Conservation (phyloP, 2,113 vertebrate genomes). For the Oreotragus oreotragus region DNA sequence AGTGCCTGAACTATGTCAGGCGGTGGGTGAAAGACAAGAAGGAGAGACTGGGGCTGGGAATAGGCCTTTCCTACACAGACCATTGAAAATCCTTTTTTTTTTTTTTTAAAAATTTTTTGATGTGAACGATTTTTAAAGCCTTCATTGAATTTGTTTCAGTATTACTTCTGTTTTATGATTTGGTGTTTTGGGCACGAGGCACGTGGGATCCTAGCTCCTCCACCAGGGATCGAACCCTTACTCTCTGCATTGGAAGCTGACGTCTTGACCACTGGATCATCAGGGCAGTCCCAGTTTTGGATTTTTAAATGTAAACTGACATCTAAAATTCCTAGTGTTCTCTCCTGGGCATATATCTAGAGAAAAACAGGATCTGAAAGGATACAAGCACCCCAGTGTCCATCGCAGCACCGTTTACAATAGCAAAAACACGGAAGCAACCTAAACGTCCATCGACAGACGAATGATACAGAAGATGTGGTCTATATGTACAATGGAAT, state of each 20-base stretch:
- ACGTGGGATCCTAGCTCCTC: background rate
- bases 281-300: background rate
- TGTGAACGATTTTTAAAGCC: background rate
- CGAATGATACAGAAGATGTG: accelerated
- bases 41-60: background rate
- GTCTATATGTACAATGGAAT: accelerated
- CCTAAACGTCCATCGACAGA: background rate
- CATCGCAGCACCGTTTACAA: background rate
- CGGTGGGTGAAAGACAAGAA: background rate
- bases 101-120: background rate
- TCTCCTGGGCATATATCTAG: background rate
- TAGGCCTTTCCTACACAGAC: background rate
- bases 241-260: background rate
- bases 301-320: background rate
- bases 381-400: background rate
- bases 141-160: background rate
- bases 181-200: background rate
- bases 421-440: background rate
- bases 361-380: background rate
- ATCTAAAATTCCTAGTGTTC: background rate
- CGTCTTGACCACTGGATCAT: accelerated
- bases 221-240: background rate
- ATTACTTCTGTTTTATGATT: background rate
- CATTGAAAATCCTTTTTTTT: background rate
- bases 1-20: background rate